Base-by-base conservation (phyloP, 37 sponge, comb jelly and placozoan species). In the Mnemiopsis leidyi region DNA sequence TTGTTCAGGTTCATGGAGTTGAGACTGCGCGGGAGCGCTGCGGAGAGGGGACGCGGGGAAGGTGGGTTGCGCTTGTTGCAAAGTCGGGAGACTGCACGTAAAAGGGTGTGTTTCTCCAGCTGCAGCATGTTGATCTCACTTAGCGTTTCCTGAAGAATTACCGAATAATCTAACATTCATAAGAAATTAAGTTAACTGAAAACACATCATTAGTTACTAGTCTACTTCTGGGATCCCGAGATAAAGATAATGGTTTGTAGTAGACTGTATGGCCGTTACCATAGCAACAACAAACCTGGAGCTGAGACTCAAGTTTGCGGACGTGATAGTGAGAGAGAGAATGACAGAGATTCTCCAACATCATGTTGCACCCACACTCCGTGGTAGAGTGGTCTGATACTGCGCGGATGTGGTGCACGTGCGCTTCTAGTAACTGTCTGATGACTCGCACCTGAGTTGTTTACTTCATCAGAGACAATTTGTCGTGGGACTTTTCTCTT, bases 41-140 rank as follows among this genome's bases (percentile, higher is more conserved):
- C 75, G 3, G 75, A 29, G 61, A 48, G 61, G 36, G 79, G 79
- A 0, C 3, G 24, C 25, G 90, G 40, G 39, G 61, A 29, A 61
- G 90, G 40, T 9, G 36, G 38, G 29, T 23, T 33, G 13, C 90
- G 32, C 61, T 85, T 85, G 90, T 85, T 85, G 48, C 90, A 85
- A 25, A 85, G 90, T 3, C 90, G 13, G 29, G 90, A 85, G 2
- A 85, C 90, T 3, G 90, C 90, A 9, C 90, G 39, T 0, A 85
- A 61, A 2, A 85, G 90, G 61, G 90, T 36, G 61, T 85, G 90
- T 29, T 85, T 85, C 90, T 85, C 90, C 25, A 85, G 48, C 30
- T 85, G 90, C 61, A 85, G 61, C 90, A 85, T 85, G 90, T 85
- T 85, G 24, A 85, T 85, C 90, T 85, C 90, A 23, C 90, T 85